A percentile compares a stretch with the other conserved stretches of the same genome.
These are phyloP conservation scores for Archips crataeganus DNA, from an alignment of 2,888 invertebrate species.

Conservation along the genomic window DNA sequence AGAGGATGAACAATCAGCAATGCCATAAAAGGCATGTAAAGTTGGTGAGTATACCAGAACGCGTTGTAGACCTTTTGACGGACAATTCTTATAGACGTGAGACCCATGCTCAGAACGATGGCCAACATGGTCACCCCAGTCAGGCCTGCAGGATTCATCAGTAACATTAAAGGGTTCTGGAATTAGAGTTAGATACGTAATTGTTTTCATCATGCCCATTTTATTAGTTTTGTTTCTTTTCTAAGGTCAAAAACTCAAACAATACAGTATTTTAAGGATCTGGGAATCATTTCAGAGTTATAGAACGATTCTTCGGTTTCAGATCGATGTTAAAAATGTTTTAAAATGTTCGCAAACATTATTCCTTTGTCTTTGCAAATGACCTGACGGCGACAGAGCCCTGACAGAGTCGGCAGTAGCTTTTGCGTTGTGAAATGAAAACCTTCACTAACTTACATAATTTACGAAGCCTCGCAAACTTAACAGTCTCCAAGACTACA, in stretches of 20 bases:
- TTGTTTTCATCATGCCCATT: constrained; percentile 23
- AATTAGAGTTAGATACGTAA: constrained; percentile 47
- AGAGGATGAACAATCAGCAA: constrained; percentile 83
- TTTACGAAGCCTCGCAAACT: neutral
- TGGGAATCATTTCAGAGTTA: neutral
- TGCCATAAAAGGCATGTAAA: constrained; percentile 78
- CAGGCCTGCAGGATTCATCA: constrained; percentile 73
- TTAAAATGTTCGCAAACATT: no score
- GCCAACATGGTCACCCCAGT: constrained; percentile 81
- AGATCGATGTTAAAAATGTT: no score
- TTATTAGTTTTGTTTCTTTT: neutral
- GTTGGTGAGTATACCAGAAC: constrained; percentile 84
- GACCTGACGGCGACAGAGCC: neutral
- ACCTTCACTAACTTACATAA: neutral
- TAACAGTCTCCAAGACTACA: neutral
- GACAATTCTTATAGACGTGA: constrained; percentile 75
- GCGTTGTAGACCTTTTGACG: constrained; percentile 78
- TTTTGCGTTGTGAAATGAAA: constrained; percentile 28
- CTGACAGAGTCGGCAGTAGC: neutral
- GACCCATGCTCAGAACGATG: constrained; percentile 72
- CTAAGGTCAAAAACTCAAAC: no score
- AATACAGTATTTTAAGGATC: no score
- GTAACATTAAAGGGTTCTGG: constrained; percentile 71
- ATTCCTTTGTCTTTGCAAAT: neutral
- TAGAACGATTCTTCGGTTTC: no score